A percentile compares a stretch with the other conserved stretches of the same genome.
These are phyloP conservation scores for Passer montanus DNA, from an alignment of 2,113 vertebrate species.

Conservation along the genomic window DNA sequence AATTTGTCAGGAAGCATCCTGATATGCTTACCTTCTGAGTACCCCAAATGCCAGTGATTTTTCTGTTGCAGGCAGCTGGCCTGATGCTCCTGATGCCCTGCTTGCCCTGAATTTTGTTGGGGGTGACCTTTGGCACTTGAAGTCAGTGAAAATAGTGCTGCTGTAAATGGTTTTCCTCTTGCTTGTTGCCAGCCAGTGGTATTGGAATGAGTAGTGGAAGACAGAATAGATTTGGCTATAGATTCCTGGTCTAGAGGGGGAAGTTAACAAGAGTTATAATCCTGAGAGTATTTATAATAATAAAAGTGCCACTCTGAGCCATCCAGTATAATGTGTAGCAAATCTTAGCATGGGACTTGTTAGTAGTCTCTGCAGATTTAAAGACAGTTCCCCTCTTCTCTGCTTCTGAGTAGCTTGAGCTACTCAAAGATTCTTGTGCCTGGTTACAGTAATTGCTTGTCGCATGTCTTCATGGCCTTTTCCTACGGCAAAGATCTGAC, in stretches of 20 bases:
- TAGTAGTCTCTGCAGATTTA: neutral
- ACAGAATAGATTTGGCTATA: neutral
- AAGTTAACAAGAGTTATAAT: neutral
- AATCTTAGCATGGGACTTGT: neutral
- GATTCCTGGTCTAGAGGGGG: neutral
- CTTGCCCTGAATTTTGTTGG: neutral
- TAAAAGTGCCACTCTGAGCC: neutral
- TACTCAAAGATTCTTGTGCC: neutral
- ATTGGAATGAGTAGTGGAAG: neutral
- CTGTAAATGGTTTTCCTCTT: neutral
- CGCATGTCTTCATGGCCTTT: neutral
- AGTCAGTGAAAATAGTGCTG: neutral
- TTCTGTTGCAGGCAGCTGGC: neutral
- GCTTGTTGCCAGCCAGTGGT: neutral
- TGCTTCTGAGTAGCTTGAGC: neutral
- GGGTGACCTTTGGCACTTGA: neutral
- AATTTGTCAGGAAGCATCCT: neutral
- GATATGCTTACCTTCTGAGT: neutral
- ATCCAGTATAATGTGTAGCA: neutral
- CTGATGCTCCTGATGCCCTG: neutral
- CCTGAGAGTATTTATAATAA: neutral
- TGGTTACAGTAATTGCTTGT: slow-evolving; percentile 18
- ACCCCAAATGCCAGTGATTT: neutral
- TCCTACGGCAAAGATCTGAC: neutral
- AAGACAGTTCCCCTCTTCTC: neutral